Conservation (phyloP, 2,797 vertebrate genomes). For the Danio kyathit region DNA sequence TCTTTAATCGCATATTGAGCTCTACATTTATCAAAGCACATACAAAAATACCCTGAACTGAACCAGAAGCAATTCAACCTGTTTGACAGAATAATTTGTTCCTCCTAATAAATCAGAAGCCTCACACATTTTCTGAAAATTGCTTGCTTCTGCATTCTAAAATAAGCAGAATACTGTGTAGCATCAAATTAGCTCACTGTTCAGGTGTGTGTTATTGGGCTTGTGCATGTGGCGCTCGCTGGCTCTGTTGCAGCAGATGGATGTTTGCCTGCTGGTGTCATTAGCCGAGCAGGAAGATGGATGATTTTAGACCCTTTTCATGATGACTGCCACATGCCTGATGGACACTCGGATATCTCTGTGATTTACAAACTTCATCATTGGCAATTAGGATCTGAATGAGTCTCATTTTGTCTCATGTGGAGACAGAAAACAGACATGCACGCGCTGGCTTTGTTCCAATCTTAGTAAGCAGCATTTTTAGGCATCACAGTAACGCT, state of each 20-base stretch:
- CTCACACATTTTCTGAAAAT: no score
- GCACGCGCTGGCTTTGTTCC: not conserved
- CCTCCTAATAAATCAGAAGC: no score
- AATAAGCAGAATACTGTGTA: no score
- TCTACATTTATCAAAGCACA: no score
- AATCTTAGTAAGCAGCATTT: not conserved
- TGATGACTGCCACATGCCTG: not conserved
- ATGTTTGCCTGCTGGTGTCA: conserved; percentile 27
- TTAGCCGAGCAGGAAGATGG: conserved; percentile 14
- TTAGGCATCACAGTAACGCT: not conserved
- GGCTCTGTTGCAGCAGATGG: conserved; percentile 19
- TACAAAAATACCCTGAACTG: no score
- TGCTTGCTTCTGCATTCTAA: no score
- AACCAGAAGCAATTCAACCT: no score
- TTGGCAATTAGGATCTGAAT: conserved; percentile 14
- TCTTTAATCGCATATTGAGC: no score
- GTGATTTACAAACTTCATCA: conserved; percentile 31
- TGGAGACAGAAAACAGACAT: not conserved
- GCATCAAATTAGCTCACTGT: conserved; percentile 12
- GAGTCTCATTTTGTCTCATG: not conserved
- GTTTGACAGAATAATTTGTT: no score
- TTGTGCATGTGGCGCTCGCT: not conserved
- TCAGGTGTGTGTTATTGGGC: conserved; percentile 21
- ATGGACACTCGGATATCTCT: conserved; percentile 12
- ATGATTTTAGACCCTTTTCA: conserved; percentile 27